Evolutionary conservation across 2,888 invertebrate genomes (phyloP).

Genomic region (Sarcophaga variegata): DNA sequence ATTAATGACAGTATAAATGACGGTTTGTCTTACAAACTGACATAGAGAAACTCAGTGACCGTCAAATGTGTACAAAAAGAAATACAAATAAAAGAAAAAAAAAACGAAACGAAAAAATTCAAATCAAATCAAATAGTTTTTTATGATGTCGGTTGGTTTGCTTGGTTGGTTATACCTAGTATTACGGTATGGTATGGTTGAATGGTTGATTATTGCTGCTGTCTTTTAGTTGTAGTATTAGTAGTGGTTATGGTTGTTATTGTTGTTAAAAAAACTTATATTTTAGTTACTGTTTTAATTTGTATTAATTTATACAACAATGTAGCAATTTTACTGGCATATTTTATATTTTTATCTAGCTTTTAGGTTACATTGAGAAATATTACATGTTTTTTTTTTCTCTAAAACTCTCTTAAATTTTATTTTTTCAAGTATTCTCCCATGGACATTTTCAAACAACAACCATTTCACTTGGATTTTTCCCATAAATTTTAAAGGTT

Average conservation of each 20-base stretch:
- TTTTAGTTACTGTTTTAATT: slow-evolving; percentile 16
- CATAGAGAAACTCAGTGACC: slow-evolving; percentile 68
- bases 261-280: slow-evolving; percentile 25
- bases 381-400: no score
- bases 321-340: slow-evolving; percentile 12
- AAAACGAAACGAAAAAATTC: neutral
- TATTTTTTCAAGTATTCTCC: no score
- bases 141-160: neutral
- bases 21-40: slow-evolving; percentile 62
- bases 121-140: slow-evolving; percentile 4
- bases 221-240: neutral
- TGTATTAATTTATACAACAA: slow-evolving; percentile 20
- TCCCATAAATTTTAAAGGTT: no score
- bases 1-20: slow-evolving; percentile 56
- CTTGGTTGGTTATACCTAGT: neutral
- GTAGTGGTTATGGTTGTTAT: neutral
- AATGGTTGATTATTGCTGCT: slow-evolving; percentile 51
- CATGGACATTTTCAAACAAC: no score
- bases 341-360: neutral
- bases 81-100: slow-evolving; percentile 9
- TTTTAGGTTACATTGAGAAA: no score
- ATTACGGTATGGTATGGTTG: slow-evolving; percentile 50
- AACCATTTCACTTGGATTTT: no score
- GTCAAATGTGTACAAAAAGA: slow-evolving; percentile 55
- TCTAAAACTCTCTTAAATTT: no score